These are phyloP conservation scores for Antigone vipio DNA, from an alignment of 2,113 vertebrate species.

Conservation along the genomic window DNA sequence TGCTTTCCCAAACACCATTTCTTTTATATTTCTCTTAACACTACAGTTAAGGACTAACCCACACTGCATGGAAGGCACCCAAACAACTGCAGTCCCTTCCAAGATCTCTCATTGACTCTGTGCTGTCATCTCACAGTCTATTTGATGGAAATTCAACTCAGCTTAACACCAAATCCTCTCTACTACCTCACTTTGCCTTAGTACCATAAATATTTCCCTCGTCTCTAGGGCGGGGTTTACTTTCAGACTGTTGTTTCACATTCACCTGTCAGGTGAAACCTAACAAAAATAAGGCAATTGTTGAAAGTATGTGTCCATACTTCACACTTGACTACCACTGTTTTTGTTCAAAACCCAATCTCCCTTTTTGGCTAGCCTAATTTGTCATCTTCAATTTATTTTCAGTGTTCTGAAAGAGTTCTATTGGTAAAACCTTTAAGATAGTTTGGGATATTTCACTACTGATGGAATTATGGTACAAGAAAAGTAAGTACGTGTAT, in stretches of 20 bases:
- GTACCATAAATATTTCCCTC: background rate
- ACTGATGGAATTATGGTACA: background rate
- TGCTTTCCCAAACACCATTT: background rate
- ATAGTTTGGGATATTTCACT: background rate
- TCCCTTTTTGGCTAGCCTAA: background rate
- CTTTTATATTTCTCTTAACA: background rate
- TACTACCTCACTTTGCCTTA: background rate
- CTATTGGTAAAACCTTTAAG: background rate
- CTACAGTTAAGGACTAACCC: background rate
- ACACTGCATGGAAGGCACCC: background rate
- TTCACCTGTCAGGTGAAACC: background rate
- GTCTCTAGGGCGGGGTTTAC: background rate
- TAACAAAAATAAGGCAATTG: background rate
- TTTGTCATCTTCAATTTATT: background rate
- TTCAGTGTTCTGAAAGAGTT: background rate
- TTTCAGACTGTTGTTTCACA: background rate
- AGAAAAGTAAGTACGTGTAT: background rate
- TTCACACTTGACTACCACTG: background rate
- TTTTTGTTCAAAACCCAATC: background rate
- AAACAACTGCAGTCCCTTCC: background rate
- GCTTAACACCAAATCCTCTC: background rate
- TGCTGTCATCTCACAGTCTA: background rate
- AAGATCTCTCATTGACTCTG: background rate
- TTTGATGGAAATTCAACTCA: background rate
- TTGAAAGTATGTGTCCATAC: background rate